Evolutionary conservation across 2,797 vertebrate genomes (phyloP).

Genomic region (Poecilia velifera): DNA sequence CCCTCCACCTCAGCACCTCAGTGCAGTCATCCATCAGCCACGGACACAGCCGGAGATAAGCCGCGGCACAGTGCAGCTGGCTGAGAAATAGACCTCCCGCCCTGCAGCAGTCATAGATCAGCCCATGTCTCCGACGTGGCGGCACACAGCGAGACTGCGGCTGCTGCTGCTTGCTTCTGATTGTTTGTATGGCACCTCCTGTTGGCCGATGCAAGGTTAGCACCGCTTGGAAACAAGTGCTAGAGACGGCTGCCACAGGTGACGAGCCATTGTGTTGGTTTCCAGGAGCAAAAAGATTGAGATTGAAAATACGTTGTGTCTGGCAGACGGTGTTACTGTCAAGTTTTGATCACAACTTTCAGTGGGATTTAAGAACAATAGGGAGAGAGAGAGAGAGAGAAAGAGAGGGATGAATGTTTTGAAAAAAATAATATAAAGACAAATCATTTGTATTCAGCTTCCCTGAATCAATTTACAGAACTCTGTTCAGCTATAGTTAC

Average conservation of each 20-base stretch:
- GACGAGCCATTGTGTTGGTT: background rate
- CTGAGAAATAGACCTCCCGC: slow-evolving; percentile 71
- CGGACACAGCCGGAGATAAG: slow-evolving; percentile 77
- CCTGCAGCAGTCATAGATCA: slow-evolving; percentile 73
- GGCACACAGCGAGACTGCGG: slow-evolving; percentile 42
- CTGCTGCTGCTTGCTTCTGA: slow-evolving; percentile 36
- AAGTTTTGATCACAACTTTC: background rate
- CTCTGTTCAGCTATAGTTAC: background rate
- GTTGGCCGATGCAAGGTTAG: slow-evolving; percentile 66
- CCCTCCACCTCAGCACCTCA: slow-evolving; percentile 22
- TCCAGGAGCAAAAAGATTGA: background rate
- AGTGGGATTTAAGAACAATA: background rate
- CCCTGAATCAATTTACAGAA: background rate
- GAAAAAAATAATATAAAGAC: background rate
- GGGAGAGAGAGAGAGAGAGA: too few relatives aligned
- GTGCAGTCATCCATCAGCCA: slow-evolving; percentile 75
- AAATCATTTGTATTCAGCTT: background rate
- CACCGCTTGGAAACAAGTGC: slow-evolving; percentile 47
- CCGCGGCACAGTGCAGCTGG: slow-evolving; percentile 64
- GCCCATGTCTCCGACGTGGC: slow-evolving; percentile 52
- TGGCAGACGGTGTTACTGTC: background rate
- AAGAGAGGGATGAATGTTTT: background rate
- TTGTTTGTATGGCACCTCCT: slow-evolving; percentile 75
- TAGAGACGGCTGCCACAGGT: slow-evolving; percentile 16
- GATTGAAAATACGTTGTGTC: background rate